Percentiles rank a stretch among this genome's conserved stretches.
phyloP scores from a whole-genome alignment of 1,140 invertebrate species.

The Anoplophora glabripennis region DNA sequence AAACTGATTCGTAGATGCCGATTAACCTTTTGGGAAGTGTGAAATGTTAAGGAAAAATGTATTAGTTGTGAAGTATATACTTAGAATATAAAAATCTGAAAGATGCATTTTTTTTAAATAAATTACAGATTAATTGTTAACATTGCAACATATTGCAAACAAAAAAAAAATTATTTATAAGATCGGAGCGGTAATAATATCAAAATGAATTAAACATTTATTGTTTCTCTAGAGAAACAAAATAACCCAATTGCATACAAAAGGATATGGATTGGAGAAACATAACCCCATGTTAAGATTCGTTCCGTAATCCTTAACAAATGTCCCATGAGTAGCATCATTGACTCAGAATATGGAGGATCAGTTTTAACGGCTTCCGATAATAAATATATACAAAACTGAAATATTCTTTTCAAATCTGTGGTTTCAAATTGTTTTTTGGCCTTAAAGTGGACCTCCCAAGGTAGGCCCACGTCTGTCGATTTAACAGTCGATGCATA shows the following conservation, averaged over 20 bases:
- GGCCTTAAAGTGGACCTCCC: conserved; percentile 80
- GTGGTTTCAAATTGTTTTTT: conserved; percentile 81
- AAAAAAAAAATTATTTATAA: no score
- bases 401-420: conserved; percentile 77
- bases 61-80: not conserved
- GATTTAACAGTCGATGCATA: conserved; percentile 82
- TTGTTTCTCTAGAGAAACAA: no score
- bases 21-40: conserved; percentile 66
- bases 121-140: no score
- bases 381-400: conserved; percentile 44
- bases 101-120: no score
- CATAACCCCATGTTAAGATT: conserved; percentile 44
- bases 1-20: conserved; percentile 68
- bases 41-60: conserved; percentile 51
- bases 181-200: no score
- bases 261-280: conserved; percentile 59
- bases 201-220: no score
- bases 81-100: no score
- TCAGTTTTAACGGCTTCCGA: conserved; percentile 45
- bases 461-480: conserved; percentile 79
- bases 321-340: conserved; percentile 36
- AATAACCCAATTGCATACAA: conserved; percentile 33
- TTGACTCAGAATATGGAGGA: conserved; percentile 36
- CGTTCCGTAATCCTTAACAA: conserved; percentile 43
- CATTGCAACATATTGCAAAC: no score